Evolutionary conservation across 2,113 vertebrate species (phyloP).

Genomic region (Fulmarus glacialis): DNA sequence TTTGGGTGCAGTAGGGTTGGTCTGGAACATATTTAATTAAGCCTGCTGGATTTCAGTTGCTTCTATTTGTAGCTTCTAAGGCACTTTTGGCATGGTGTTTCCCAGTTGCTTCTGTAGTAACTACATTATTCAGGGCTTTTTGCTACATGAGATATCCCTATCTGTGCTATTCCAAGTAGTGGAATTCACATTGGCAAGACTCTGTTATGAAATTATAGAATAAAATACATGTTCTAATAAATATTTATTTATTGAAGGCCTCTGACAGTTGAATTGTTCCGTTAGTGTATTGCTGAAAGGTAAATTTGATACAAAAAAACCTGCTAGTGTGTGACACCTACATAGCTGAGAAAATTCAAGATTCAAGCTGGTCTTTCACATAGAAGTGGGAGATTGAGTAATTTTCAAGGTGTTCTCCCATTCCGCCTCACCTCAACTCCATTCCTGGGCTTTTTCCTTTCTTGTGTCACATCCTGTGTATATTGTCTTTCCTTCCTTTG

Average conservation of each 20-base stretch:
- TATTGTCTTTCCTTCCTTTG: not conserved
- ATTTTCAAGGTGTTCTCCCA: not conserved
- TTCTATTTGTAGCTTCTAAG: not conserved
- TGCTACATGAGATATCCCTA: not conserved
- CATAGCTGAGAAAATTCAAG: not conserved
- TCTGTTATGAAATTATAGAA: not conserved
- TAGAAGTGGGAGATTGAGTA: not conserved
- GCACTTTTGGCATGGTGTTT: not conserved
- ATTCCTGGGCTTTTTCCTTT: not conserved
- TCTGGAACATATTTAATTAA: not conserved
- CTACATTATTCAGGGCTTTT: not conserved
- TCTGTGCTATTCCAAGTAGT: not conserved
- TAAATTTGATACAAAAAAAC: not conserved
- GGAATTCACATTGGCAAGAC: not conserved
- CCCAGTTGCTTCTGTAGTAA: not conserved
- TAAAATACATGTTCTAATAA: not conserved
- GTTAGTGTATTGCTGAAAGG: not conserved
- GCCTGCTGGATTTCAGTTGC: not conserved
- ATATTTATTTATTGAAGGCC: not conserved
- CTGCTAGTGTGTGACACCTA: not conserved
- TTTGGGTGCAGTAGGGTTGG: not conserved
- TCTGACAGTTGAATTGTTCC: not conserved
- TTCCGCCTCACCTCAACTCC: rapidly evolving
- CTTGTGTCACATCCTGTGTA: not conserved
- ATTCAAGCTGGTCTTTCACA: not conserved